These are phyloP conservation scores for Ochropacha duplaris DNA, from an alignment of 2,888 invertebrate genomes.

Conservation along the genomic window DNA sequence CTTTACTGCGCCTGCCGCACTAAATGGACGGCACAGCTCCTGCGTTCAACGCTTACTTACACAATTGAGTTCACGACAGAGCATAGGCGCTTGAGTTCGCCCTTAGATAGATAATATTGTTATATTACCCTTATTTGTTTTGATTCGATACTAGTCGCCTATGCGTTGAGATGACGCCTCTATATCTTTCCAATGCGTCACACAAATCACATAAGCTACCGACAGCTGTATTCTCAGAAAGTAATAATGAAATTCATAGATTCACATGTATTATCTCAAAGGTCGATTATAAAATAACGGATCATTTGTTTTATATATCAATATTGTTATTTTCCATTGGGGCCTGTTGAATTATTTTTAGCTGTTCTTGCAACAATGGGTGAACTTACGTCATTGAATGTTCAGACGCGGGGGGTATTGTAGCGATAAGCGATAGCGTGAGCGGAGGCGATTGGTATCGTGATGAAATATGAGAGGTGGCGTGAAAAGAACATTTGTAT, in stretches of 20 bases:
- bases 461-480: too few relatives aligned
- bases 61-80: background rate
- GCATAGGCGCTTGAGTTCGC: background rate
- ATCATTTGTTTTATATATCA: slow-evolving; percentile 28
- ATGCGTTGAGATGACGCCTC: background rate
- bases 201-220: background rate
- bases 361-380: background rate
- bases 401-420: background rate
- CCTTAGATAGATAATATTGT: background rate
- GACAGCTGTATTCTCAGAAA: background rate
- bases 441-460: too few relatives aligned
- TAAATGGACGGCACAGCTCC: too few relatives aligned
- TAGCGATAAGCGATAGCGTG: background rate
- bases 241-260: slow-evolving; percentile 22
- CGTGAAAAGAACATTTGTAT: too few relatives aligned
- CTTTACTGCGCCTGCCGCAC: too few relatives aligned
- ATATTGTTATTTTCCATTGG: slow-evolving; percentile 38
- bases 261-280: slow-evolving; percentile 23
- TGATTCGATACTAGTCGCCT: background rate
- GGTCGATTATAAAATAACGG: slow-evolving; percentile 30
- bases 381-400: background rate
- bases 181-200: background rate
- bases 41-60: background rate
- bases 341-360: slow-evolving; percentile 8
- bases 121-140: background rate